A percentile compares a stretch with the other conserved stretches of the same genome.
Conservation (phyloP, 2,888 invertebrate species). For the Sceliomorpha sp. region DNA sequence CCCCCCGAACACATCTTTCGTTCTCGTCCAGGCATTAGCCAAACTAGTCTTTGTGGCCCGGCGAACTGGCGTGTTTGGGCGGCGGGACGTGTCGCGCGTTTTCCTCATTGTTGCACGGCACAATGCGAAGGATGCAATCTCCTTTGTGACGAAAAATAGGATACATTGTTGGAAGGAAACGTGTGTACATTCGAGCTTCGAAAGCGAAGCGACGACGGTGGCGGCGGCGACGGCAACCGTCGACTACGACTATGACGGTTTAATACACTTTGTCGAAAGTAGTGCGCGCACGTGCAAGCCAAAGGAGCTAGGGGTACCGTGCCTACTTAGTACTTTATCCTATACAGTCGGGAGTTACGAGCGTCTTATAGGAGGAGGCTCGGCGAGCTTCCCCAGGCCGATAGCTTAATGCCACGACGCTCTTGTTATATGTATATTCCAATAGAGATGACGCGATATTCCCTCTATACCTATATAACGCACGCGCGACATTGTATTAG, state of each 20-base stretch:
- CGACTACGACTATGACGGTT: slow-evolving; percentile 62
- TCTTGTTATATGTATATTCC: slow-evolving; percentile 5
- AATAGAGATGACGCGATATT: slow-evolving; percentile 13
- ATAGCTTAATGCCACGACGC: slow-evolving; percentile 3
- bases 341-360: slow-evolving; percentile 3
- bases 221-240: too few species aligned
- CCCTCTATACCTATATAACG: slow-evolving; percentile 13
- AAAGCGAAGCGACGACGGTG: too few species aligned
- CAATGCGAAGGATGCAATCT: slow-evolving; percentile 64
- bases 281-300: slow-evolving; percentile 60
- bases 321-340: slow-evolving; percentile 29
- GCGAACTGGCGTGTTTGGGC: slow-evolving; percentile 43
- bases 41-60: slow-evolving; percentile 41
- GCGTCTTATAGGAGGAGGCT: slow-evolving; percentile 11
- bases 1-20: slow-evolving; percentile 44
- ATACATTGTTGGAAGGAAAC: slow-evolving; percentile 57
- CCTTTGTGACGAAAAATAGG: slow-evolving; percentile 64
- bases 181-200: slow-evolving; percentile 28
- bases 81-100: slow-evolving; percentile 38
- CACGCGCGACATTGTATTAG: slow-evolving; percentile 30
- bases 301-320: slow-evolving; percentile 45
- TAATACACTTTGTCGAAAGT: slow-evolving; percentile 62
- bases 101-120: slow-evolving; percentile 62
- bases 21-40: slow-evolving; percentile 41
- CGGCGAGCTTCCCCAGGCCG: not conserved